These are phyloP conservation scores for Aspidapion aeneum DNA, from an alignment of 2,888 invertebrate genomes.

Conservation along the genomic window DNA sequence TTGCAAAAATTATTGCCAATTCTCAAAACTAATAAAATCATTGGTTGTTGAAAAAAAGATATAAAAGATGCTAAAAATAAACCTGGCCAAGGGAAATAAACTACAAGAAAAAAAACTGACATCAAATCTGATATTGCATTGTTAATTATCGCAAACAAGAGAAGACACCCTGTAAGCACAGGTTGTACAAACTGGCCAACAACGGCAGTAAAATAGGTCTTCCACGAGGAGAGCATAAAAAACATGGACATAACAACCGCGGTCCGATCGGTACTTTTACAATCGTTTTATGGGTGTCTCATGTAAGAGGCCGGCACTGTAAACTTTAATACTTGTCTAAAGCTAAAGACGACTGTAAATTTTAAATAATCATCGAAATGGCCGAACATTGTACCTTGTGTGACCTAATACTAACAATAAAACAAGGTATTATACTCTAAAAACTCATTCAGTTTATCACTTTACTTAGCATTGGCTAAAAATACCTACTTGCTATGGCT, in stretches of 20 bases:
- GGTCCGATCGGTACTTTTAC: constrained; percentile 22
- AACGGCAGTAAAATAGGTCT: neutral
- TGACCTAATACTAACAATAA: too few relatives aligned
- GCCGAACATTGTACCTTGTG: neutral
- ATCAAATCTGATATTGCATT: neutral
- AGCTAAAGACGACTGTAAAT: constrained; percentile 25
- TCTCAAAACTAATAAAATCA: too few relatives aligned
- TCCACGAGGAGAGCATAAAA: neutral
- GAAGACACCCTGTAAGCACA: neutral
- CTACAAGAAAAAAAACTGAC: too few relatives aligned
- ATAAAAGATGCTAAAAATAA: too few relatives aligned
- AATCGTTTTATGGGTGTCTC: constrained; percentile 24
- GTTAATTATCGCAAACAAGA: neutral
- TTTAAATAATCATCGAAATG: neutral
- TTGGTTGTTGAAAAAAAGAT: too few relatives aligned
- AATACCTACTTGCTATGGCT: too few relatives aligned
- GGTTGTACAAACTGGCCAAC: too few relatives aligned
- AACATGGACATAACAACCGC: neutral
- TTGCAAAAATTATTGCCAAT: too few relatives aligned
- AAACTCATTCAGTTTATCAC: too few relatives aligned
- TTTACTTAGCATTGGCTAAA: too few relatives aligned
- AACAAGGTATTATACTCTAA: too few relatives aligned
- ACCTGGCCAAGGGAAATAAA: too few relatives aligned
- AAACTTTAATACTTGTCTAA: constrained; percentile 26
- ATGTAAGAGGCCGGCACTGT: constrained; percentile 23